phyloP scores from a whole-genome alignment of 2,888 invertebrate genomes.

The Nebria salina region DNA sequence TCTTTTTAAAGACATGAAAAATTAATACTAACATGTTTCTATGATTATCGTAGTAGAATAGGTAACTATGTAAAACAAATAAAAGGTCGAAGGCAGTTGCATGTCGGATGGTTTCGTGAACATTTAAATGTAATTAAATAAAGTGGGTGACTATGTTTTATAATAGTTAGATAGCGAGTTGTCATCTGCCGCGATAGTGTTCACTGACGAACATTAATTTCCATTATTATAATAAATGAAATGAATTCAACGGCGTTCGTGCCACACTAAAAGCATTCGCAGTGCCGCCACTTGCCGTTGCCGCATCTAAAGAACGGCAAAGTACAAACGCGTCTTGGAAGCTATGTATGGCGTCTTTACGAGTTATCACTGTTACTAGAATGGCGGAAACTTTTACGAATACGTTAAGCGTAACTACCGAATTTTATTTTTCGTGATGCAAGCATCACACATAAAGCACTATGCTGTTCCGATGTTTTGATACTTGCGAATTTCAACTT shows the following conservation, averaged over 20 bases:
- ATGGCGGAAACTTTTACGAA: slow-evolving; percentile 18
- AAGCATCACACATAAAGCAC: background rate
- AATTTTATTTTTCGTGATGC: slow-evolving; percentile 11
- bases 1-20: background rate
- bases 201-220: slow-evolving; percentile 23
- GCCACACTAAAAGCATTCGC: slow-evolving; percentile 20
- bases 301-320: background rate
- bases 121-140: background rate
- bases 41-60: too few relatives aligned
- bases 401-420: slow-evolving; percentile 6
- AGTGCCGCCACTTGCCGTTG: slow-evolving; percentile 7
- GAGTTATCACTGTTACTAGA: slow-evolving; percentile 19
- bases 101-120: background rate
- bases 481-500: background rate
- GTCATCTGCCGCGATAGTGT: background rate
- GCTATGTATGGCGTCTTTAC: slow-evolving; percentile 16
- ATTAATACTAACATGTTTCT: too few relatives aligned
- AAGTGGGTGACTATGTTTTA: background rate
- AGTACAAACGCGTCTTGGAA: background rate
- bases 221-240: slow-evolving; percentile 21
- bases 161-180: background rate
- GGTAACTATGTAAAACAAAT: too few relatives aligned
- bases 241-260: slow-evolving; percentile 9
- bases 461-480: background rate
- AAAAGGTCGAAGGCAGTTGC: background rate